Evolutionary conservation across 2,888 invertebrate species (phyloP), one percentile per base, ranked within the genome.

Genomic region (Leptura quadrifasciata): DNA sequence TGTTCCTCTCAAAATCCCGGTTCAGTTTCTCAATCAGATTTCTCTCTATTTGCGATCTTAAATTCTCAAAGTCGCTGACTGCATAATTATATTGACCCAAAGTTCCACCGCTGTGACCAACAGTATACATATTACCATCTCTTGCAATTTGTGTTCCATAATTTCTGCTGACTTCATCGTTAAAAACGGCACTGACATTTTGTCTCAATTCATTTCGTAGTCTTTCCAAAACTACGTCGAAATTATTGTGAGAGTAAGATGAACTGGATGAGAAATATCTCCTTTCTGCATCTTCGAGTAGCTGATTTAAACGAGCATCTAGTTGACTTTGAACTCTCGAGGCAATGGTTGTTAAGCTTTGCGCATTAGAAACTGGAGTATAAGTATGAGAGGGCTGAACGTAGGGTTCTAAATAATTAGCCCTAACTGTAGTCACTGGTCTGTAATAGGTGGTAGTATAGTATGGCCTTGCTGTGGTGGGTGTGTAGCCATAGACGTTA

Each of bases 101-200:
- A 4, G 75, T 75, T 4, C 84, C 79, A 10, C 85, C 85, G 58
- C 74, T 79, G 1, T 84, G 70, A 18, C 84, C 81, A 12, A 83
- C 77, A 47, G 82, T 85, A 65, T 86, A 88, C 78, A 84, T 83
- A 64, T 87, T 85, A 3, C 84, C 84, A 64, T 86, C 84, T 57
- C 83, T 82, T 74, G 83, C 79, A 24, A 84, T 78, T 80, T 88
- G 88, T n/a, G 76, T 83, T 3, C 88, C 88, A 74, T 88, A 89
- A 31, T 85, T 84, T 35, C 80, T 83, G 15, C 83, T 76, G 21
- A 89, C 79, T 76, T 88, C 84, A 31, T 85, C 84, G 54, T 89
- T 84, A n/a, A 89, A 76, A 2, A 82, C 75, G 57, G 80, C 80
- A 5, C 87, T 88, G 17, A 89, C 74, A 74, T 89, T 89, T 31